A percentile compares a stretch with the other conserved stretches of the same genome.
phyloP scores from a whole-genome alignment of 2,888 invertebrate species.

The Phyllotreta cruciferae region DNA sequence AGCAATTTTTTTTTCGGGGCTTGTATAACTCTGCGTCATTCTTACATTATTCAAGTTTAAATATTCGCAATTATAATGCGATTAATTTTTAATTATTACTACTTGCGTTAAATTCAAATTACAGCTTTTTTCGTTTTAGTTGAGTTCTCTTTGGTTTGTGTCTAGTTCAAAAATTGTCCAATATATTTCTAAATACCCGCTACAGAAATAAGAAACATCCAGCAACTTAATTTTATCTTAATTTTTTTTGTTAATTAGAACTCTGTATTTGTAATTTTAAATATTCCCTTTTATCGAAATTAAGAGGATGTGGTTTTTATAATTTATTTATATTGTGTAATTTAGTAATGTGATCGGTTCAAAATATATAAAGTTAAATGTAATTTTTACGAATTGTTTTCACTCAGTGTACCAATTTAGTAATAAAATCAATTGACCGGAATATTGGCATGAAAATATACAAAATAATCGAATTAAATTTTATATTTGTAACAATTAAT shows the following conservation, averaged over 20 bases:
- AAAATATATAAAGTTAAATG: neutral
- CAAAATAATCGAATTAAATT: neutral
- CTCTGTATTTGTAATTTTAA: slow-evolving; percentile 11
- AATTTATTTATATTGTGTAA: slow-evolving; percentile 6
- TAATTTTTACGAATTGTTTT: neutral
- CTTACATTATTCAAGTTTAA: too few species aligned
- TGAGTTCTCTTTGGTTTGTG: too few species aligned
- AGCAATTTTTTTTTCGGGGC: too few species aligned
- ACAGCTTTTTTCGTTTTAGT: too few species aligned
- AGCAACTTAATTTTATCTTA: slow-evolving; percentile 1
- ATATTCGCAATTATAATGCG: too few species aligned
- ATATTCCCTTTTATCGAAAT: slow-evolving; percentile 1
- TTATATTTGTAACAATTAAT: neutral
- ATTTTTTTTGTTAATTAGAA: slow-evolving; percentile 1
- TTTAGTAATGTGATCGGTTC: slow-evolving; percentile 3
- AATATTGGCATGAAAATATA: neutral
- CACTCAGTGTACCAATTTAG: neutral
- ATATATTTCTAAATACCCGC: neutral
- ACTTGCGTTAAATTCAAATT: neutral
- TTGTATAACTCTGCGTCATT: too few species aligned
- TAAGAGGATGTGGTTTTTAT: slow-evolving; percentile 8
- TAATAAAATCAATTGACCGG: neutral
- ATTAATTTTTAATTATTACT: too few species aligned
- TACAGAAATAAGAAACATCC: neutral
- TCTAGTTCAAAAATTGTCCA: neutral